Base-by-base conservation (phyloP, 2,113 vertebrate species). In the Chionomys nivalis region DNA sequence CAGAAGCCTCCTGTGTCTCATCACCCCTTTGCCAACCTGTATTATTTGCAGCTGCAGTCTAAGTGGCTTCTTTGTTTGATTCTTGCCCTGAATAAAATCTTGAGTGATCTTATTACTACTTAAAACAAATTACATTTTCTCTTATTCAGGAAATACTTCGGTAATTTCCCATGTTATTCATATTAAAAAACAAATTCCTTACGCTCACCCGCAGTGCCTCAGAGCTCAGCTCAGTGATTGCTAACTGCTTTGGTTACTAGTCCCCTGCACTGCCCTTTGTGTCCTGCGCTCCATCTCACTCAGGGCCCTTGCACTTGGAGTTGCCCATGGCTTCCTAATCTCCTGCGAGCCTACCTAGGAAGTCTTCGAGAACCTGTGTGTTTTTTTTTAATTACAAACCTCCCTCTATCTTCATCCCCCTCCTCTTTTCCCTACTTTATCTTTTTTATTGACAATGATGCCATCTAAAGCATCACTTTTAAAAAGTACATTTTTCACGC, bases 61-160 rank as follows among this genome's bases (percentile, higher is more conserved):
- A 58, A 2, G 47, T 87, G 77, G 16, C 61, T 86, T 72, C 79
- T 73, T n/a, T 81, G 47, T 39, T 77, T 52, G 5, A 26, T 33
- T 89, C 77, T 58, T 89, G 49, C 49, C 44, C 44, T 6, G 47
- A 68, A 72, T 47, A 81, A 63, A 90, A 93, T 33, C 89, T 90
- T 2, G 9, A 47, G 65, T 82, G 16, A 44, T 28, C 28, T 36
- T 12, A 33, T 47, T 49, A 68, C 39, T 87, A 49, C 63, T 49
- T 68, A n/a, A 6, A 14, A 63, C 13, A 65, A 42, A 61, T 85
- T 17, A 68, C 44, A 49, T 87, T 68, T 68, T 33, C 39, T 61
- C 12, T 42, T 61, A 12, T 36, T 55, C 42, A 55, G 65, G 75
- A 88, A 79, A 42, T 16, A 65, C 65, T 90, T 89, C 28, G n/a